A percentile compares a stretch with the other conserved stretches of the same genome.
Evolutionary conservation across 2,888 invertebrate species (phyloP).

Genomic region (Agriopis leucophaearia): DNA sequence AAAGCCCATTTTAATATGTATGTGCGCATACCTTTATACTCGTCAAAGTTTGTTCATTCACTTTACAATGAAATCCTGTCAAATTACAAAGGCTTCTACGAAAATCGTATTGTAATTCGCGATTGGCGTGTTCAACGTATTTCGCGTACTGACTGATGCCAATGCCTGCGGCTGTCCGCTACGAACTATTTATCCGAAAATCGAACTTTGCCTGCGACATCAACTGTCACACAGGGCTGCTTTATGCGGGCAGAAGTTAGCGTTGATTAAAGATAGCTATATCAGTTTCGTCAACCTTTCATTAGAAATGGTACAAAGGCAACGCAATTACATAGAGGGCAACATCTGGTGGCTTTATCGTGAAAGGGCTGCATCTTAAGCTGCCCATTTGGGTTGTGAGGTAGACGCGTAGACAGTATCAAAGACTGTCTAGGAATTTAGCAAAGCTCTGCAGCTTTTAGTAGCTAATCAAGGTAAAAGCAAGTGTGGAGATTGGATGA

Average conservation of each 20-base stretch:
- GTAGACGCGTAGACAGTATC: conserved; percentile 19
- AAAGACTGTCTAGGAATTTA: neutral
- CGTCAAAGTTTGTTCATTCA: conserved; percentile 3
- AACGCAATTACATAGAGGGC: conserved; percentile 76
- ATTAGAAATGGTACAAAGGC: conserved; percentile 81
- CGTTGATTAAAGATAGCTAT: conserved; percentile 84
- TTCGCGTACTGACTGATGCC: conserved; percentile 9
- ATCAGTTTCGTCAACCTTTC: conserved; percentile 84
- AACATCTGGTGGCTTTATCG: conserved; percentile 83
- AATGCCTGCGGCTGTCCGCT: neutral
- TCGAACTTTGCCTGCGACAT: conserved; percentile 57
- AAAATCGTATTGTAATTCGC: neutral
- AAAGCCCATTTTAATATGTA: neutral
- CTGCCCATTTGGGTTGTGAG: conserved; percentile 49
- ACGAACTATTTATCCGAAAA: conserved; percentile 40
- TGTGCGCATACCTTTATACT: conserved; percentile 5
- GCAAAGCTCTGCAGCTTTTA: neutral
- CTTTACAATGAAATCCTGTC: conserved; percentile 10
- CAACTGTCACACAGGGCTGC: conserved; percentile 70
- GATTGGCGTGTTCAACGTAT: neutral
- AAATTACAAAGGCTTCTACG: conserved; percentile 14
- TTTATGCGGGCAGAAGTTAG: conserved; percentile 75
- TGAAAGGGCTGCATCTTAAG: conserved; percentile 79
- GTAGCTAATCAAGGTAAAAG: conserved; percentile 17
- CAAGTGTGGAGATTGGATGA: neutral